Base-by-base conservation (phyloP, 2,113 vertebrate species). In the Vulpes vulpes region DNA sequence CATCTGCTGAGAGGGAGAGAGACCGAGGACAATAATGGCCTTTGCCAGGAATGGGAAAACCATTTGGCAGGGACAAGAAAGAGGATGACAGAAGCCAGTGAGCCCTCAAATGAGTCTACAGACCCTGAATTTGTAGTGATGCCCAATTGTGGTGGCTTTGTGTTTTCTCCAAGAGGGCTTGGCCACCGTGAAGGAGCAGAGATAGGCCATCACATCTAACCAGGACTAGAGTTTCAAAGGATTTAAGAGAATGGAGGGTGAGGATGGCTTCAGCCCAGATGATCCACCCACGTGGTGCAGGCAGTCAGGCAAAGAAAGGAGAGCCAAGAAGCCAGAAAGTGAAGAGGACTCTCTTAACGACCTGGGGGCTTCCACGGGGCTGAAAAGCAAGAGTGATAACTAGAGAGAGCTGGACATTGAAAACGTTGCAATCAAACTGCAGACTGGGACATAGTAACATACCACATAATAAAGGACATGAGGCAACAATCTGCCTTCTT, bases 101-200 rank as follows among this genome's bases (percentile, higher is more conserved):
- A 43, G 30, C 27, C 6, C 20, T 43, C 86, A 71, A 57, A 27
- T 2, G 8, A 53, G 57, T 7, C 32, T 35, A 53, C 76, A 49
- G 49, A 71, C 38, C 57, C 60, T 35, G 35, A 3, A 32, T 49
- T 38, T 55, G 16, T 11, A 65, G 49, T 4, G 51, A 78, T 62
- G 30, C 30, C n/a, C 57, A 27, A 11, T 2, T 10, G 62, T 1
- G 0, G 1, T 7, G 43, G 11, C 55, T 57, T 25, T 30, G 5
- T 20, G 10, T 27, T 16, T 55, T 53, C 67, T 51, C 76, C 11
- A 84, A 43, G n/a, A 17, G 4, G 7, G 30, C 35, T 94, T 27
- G 25, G 53, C 83, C n/a, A 20, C 53, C 22, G 0, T 12, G 4
- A 79, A 49, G 30, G 19, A 30, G 22, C 62, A 84, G 84, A 79